phyloP scores from a whole-genome alignment of 2,113 vertebrate species.

The Vulpes lagopus region DNA sequence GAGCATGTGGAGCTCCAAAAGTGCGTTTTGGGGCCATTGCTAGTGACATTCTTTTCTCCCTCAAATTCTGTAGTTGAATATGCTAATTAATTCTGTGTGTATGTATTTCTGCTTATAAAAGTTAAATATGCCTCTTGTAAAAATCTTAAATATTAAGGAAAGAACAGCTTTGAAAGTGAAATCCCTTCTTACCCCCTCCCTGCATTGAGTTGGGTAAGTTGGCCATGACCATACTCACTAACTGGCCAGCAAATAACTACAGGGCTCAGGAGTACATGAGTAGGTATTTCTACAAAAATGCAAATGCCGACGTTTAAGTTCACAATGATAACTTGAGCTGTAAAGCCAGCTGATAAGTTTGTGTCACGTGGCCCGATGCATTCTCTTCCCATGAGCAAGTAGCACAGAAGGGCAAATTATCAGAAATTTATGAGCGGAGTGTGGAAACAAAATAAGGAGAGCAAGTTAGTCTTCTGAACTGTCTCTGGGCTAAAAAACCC shows the following conservation, averaged over 20 bases:
- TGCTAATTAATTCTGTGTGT: neutral
- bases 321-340: neutral
- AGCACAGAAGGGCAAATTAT: neutral
- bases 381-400: neutral
- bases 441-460: neutral
- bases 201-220: neutral
- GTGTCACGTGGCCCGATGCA: rapidly evolving
- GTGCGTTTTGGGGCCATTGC: neutral
- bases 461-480: neutral
- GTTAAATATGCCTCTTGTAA: conserved; percentile 1
- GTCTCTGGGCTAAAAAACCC: neutral
- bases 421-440: neutral
- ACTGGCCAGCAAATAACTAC: neutral
- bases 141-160: conserved; percentile 22
- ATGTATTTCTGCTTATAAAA: neutral
- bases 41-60: neutral
- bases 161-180: neutral
- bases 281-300: neutral
- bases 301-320: neutral
- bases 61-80: neutral
- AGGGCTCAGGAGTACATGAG: neutral
- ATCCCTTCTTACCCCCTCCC: neutral
- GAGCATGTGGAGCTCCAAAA: neutral
- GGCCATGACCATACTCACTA: neutral
- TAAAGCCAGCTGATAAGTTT: neutral